Conservation (phyloP, 2,113 vertebrate species). For the Syrmaticus mikado region DNA sequence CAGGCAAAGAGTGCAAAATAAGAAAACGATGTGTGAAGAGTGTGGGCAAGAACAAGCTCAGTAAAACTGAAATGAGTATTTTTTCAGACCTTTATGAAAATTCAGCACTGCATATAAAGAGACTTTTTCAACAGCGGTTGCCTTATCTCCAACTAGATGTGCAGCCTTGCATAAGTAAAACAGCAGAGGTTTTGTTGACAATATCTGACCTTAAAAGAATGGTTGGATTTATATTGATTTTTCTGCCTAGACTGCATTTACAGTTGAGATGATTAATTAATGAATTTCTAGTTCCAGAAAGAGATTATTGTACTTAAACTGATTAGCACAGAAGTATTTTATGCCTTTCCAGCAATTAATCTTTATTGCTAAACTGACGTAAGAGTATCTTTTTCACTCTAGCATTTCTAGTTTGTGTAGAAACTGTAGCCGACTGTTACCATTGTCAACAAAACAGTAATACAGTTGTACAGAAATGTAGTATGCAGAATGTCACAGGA, state of each 20-base stretch:
- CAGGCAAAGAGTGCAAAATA: background rate
- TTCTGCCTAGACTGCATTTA: slow-evolving; percentile 36
- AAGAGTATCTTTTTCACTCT: background rate
- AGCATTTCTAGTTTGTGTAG: background rate
- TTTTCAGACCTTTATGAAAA: background rate
- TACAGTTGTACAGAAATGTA: background rate
- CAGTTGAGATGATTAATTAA: slow-evolving; percentile 44
- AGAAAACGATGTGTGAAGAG: background rate
- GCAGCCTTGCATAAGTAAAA: slow-evolving; percentile 32
- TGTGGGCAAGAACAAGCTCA: background rate
- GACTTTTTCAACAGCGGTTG: background rate
- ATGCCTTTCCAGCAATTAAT: slow-evolving; percentile 36
- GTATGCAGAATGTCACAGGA: accelerated
- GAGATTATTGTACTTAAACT: slow-evolving; percentile 48
- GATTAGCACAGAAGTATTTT: slow-evolving; percentile 36
- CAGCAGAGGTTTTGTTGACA: slow-evolving; percentile 20
- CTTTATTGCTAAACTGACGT: background rate
- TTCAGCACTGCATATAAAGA: background rate
- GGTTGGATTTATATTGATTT: slow-evolving; percentile 22
- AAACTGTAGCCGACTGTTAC: background rate
- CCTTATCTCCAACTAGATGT: background rate
- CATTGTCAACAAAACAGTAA: background rate
- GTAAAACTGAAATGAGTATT: background rate
- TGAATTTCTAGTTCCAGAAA: slow-evolving; percentile 40
- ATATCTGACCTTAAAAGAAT: slow-evolving; percentile 26